Evolutionary conservation across 1,140 invertebrate species (phyloP).

Genomic region (Sycobia sp.): DNA sequence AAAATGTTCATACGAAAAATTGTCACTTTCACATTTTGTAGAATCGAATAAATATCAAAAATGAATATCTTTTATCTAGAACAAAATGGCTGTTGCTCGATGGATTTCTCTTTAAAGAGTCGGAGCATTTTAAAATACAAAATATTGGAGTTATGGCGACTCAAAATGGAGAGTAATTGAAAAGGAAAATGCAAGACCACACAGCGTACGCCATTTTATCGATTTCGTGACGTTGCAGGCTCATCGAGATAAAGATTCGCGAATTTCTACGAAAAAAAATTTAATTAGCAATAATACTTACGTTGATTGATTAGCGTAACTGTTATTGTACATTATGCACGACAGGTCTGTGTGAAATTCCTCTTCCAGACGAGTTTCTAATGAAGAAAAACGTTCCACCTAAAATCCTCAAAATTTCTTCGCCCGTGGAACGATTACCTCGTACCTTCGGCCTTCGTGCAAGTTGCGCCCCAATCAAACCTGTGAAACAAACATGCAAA

Average conservation of each 20-base stretch:
- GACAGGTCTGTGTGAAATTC: slow-evolving; percentile 14
- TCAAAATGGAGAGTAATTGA: too few species aligned
- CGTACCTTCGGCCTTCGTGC: slow-evolving; percentile 26
- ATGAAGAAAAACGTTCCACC: slow-evolving; percentile 36
- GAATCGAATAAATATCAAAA: too few species aligned
- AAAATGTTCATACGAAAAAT: too few species aligned
- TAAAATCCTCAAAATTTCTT: too few species aligned
- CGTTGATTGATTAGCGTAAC: slow-evolving; percentile 56
- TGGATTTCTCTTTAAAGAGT: too few species aligned
- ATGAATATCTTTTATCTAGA: too few species aligned
- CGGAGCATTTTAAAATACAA: too few species aligned
- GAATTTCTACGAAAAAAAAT: background rate
- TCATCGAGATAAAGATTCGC: background rate
- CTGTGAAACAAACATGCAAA: slow-evolving; percentile 39
- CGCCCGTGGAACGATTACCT: slow-evolving; percentile 1
- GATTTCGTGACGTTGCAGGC: slow-evolving; percentile 2
- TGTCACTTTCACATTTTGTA: too few species aligned
- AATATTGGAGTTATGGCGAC: too few species aligned
- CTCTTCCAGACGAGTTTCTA: slow-evolving; percentile 3
- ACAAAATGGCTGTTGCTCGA: too few species aligned
- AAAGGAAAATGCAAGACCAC: slow-evolving; percentile 10
- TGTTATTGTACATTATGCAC: slow-evolving; percentile 53
- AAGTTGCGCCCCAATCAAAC: slow-evolving; percentile 47
- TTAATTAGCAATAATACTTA: slow-evolving; percentile 39
- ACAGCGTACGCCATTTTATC: slow-evolving; percentile 24